Evolutionary conservation across 2,113 vertebrate genomes (phyloP).

Genomic region (Forbesichthys agassizii): DNA sequence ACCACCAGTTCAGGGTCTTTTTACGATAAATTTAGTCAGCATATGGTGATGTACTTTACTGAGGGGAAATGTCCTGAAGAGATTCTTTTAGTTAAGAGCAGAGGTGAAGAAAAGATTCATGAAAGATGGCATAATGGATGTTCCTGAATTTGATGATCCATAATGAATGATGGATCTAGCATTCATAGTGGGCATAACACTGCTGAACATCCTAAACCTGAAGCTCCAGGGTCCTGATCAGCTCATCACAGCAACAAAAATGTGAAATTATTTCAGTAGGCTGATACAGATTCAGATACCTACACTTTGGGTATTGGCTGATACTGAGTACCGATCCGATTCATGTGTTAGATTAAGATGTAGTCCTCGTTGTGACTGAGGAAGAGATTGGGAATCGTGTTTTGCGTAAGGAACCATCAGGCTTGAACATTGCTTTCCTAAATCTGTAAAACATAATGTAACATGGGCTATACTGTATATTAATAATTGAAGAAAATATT

Average conservation of each 20-base stretch:
- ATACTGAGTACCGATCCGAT: too few species aligned
- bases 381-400: too few species aligned
- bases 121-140: constrained; percentile 7
- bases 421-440: too few species aligned
- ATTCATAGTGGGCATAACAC: constrained; percentile 22
- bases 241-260: constrained; percentile 19
- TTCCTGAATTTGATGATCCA: constrained; percentile 17
- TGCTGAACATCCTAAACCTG: constrained; percentile 22
- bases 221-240: constrained; percentile 25
- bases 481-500: too few species aligned
- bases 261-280: constrained; percentile 19
- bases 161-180: constrained; percentile 22
- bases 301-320: constrained; percentile 6
- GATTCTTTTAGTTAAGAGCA: constrained; percentile 30
- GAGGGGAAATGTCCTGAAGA: constrained; percentile 29
- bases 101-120: constrained; percentile 27
- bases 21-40: constrained; percentile 7
- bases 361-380: too few species aligned
- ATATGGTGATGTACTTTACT: constrained; percentile 20
- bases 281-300: constrained; percentile 5
- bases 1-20: background rate
- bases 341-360: too few species aligned
- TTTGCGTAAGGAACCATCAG: too few species aligned
- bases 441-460: background rate
- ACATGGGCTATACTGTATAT: background rate